Evolutionary conservation across 2,888 invertebrate species (phyloP), one percentile per base, ranked within the genome.

Genomic region (Phymatocera aterrima): DNA sequence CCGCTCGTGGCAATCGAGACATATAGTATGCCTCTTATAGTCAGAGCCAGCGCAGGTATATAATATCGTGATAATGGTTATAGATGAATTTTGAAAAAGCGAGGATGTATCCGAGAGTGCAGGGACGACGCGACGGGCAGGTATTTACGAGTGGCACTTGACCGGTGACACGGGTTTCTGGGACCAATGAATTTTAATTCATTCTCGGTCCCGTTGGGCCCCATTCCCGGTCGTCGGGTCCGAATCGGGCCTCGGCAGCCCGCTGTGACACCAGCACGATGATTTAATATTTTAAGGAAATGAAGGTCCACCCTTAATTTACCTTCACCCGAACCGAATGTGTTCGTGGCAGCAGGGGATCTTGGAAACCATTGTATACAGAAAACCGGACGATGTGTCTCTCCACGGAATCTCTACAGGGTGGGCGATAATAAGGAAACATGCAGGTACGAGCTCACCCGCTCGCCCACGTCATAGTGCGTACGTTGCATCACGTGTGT

Each of bases 281-380:
- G 90, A 90, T 90, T 90, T 90, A 90, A 90, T 90, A 90, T 90
- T 89, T 89, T 86, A 86, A 87, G 88, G 87, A 90, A 90, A 89
- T 86, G 87, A 88, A 87, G 85, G 87, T 83, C 87, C 87, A 84
- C 86, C 87, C 87, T 87, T 87, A 87, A 87, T 87, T 87, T 86
- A 86, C 85, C 85, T 83, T 85, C 77, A 81, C 84, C 81, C 82
- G 81, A 85, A 85, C 82, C 84, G 83, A 81, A 82, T 85, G 82
- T 86, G 86, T 87, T 85, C 83, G 78, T 84, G 85, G 84, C 89
- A 88, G 88, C 88, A 86, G 89, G 88, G 87, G 83, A 86, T 83
- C 87, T 80, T 84, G 83, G 83, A 87, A 85, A 84, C 85, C 86
- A 88, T 88, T 87, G 86, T 87, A 83, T 83, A 82, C n/a, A n/a